Evolutionary conservation across 2,888 invertebrate species (phyloP).

Genomic region (Panopea generosa): DNA sequence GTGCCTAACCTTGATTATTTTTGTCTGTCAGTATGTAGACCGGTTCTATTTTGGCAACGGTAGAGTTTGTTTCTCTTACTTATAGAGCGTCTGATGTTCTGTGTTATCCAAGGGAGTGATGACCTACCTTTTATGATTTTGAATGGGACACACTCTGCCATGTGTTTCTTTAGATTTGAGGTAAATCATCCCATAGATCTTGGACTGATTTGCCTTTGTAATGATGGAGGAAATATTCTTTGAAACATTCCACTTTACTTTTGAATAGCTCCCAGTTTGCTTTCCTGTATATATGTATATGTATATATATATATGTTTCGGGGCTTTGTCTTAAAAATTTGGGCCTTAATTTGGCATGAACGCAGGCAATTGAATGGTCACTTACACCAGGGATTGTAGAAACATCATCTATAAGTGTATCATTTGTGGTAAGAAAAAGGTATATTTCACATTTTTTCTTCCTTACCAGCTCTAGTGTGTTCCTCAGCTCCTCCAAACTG

Average conservation of each 20-base stretch:
- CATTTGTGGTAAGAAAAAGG: constrained; percentile 21
- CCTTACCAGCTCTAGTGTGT: constrained; percentile 10
- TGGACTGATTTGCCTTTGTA: too few species aligned
- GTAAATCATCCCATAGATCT: not conserved
- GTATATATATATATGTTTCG: constrained; percentile 1
- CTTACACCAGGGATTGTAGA: constrained; percentile 12
- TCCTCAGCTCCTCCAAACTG: constrained; percentile 6
- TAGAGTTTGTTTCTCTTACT: not conserved
- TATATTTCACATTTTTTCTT: constrained; percentile 9
- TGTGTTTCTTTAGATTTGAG: not conserved
- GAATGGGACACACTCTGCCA: not conserved
- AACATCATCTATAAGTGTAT: constrained; percentile 5
- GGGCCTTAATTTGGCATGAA: not conserved
- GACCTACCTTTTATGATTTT: constrained; percentile 8
- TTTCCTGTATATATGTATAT: not conserved
- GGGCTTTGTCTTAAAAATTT: not conserved
- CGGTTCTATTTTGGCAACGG: not conserved
- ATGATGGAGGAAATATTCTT: too few species aligned
- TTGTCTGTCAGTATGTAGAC: not conserved
- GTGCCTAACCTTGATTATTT: not conserved
- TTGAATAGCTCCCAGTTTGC: constrained; percentile 2
- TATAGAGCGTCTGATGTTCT: not conserved
- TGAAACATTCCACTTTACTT: not conserved
- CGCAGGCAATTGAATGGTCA: constrained; percentile 5
- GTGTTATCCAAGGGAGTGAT: constrained; percentile 9